Evolutionary conservation across 2,113 vertebrate species (phyloP).

Genomic region (Eretmodus cyanostictus): DNA sequence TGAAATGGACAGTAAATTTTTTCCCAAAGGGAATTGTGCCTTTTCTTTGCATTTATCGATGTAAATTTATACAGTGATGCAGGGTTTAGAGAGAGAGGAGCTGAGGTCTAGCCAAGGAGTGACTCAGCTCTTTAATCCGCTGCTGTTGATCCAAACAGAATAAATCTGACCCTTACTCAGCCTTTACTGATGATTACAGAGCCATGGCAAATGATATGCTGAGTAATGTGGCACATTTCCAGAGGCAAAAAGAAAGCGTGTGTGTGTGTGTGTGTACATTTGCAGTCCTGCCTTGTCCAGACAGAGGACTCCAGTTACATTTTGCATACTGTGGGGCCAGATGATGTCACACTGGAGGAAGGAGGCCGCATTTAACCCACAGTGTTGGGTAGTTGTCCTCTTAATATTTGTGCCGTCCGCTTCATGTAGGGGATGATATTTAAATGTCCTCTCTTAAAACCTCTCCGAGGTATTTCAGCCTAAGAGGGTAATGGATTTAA

Average conservation of each 20-base stretch:
- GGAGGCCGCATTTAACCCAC: background rate
- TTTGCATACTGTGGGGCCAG: constrained; percentile 21
- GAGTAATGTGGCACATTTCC: constrained; percentile 33
- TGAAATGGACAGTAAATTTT: background rate
- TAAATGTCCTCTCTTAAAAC: background rate
- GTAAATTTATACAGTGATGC: background rate
- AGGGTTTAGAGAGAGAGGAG: background rate
- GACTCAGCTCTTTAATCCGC: constrained; percentile 50
- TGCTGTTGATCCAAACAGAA: constrained; percentile 36
- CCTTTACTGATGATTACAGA: constrained; percentile 2
- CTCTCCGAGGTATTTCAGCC: background rate
- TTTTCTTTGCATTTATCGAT: background rate
- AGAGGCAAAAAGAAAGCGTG: background rate
- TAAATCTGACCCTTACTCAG: constrained; percentile 39
- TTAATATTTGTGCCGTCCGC: background rate
- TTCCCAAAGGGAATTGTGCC: background rate
- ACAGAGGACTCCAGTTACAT: constrained; percentile 21
- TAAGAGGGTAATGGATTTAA: background rate
- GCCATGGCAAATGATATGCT: constrained; percentile 1
- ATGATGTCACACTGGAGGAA: background rate
- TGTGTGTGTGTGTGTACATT: background rate
- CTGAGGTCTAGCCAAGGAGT: background rate
- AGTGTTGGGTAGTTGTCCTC: background rate
- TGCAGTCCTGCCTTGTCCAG: background rate
- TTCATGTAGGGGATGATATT: background rate